Evolutionary conservation across 92 coral and sea anemone species (phyloP).

Genomic region (Ricordea florida): DNA sequence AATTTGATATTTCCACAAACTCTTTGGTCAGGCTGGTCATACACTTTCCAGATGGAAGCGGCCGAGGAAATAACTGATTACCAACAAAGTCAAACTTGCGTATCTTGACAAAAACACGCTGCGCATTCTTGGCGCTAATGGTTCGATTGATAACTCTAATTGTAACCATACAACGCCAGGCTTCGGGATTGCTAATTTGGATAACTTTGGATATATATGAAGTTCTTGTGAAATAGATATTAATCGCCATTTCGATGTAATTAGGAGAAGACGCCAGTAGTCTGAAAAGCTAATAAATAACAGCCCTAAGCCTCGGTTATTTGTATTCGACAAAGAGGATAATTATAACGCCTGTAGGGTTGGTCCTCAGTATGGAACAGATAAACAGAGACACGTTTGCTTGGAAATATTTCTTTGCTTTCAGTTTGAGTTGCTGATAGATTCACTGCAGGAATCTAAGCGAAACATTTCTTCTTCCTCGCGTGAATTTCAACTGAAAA

Average conservation of each 20-base stretch:
- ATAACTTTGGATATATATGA: slow-evolving; percentile 80
- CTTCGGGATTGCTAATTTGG: slow-evolving; percentile 85
- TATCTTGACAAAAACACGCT: slow-evolving; percentile 47
- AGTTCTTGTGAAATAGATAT: slow-evolving; percentile 71
- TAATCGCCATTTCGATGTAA: slow-evolving; percentile 82
- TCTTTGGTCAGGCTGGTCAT: slow-evolving; percentile 37
- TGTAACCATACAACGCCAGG: slow-evolving; percentile 72
- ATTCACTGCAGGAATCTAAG: too few species aligned
- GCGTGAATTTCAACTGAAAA: neutral
- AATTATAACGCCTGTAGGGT: slow-evolving; percentile 8
- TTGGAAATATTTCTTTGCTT: neutral
- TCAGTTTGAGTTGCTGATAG: too few species aligned
- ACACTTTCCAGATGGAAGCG: slow-evolving; percentile 60
- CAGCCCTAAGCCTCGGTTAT: slow-evolving; percentile 40
- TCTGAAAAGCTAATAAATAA: slow-evolving; percentile 69
- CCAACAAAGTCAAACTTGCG: slow-evolving; percentile 43
- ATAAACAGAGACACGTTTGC: neutral
- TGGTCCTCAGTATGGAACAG: neutral
- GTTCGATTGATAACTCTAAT: slow-evolving; percentile 76
- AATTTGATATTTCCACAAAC: slow-evolving; percentile 53
- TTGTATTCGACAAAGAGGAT: slow-evolving; percentile 1
- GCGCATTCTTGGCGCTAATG: slow-evolving; percentile 76
- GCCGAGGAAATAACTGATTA: slow-evolving; percentile 47
- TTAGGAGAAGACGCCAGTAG: slow-evolving; percentile 73
- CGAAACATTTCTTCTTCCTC: too few species aligned